Evolutionary conservation across 92 coral and sea anemone species (phyloP).

Genomic region (Phenganax subtilis): DNA sequence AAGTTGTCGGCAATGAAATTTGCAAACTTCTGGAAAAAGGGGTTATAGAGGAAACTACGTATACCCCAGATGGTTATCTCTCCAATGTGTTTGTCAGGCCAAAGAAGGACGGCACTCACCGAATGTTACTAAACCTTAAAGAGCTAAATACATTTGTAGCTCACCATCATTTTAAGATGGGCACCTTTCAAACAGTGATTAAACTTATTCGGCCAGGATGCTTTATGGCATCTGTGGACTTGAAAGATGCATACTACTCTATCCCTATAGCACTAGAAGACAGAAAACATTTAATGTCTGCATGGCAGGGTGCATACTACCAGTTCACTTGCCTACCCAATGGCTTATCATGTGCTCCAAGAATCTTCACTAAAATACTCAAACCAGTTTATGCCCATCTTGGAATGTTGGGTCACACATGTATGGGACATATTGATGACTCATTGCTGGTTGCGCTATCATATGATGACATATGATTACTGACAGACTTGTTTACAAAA

Average conservation of each 20-base stretch:
- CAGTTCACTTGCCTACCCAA: conserved; percentile 33
- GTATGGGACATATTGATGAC: conserved; percentile 9
- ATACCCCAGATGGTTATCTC: not conserved
- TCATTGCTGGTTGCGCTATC: not conserved
- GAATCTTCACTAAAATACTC: not conserved
- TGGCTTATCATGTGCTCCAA: conserved; percentile 7
- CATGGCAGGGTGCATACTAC: conserved; percentile 9
- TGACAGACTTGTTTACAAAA: not conserved
- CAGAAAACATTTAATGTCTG: not conserved
- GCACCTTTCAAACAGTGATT: not conserved
- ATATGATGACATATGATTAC: not conserved
- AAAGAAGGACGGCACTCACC: conserved; percentile 17
- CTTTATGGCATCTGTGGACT: conserved; percentile 14
- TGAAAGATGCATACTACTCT: conserved; percentile 8
- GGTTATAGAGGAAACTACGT: conserved; percentile 7
- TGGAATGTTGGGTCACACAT: not conserved
- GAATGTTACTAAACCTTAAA: conserved; percentile 15
- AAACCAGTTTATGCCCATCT: not conserved
- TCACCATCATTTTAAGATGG: conserved; percentile 20
- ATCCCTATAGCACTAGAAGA: not conserved
- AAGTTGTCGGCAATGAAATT: conserved; percentile 15
- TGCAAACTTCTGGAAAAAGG: conserved; percentile 28
- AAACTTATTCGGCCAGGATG: conserved; percentile 5
- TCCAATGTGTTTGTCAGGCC: conserved; percentile 14
- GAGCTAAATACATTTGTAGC: not conserved